These are phyloP conservation scores for Aptenodytes forsteri DNA, from an alignment of 2,113 vertebrate genomes.

Conservation along the genomic window DNA sequence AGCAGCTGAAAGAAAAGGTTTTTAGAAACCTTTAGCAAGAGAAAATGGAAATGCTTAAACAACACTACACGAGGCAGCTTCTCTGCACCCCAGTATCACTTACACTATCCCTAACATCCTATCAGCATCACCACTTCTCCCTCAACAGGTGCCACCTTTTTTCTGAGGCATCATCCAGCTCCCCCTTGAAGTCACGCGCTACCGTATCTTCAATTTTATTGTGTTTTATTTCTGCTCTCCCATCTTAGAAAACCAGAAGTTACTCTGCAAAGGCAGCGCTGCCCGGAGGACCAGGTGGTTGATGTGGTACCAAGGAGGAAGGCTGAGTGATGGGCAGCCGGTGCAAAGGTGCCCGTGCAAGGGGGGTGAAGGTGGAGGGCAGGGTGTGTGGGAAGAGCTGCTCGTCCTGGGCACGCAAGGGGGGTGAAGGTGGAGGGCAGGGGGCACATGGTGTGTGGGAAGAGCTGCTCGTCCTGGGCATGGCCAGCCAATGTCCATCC, in stretches of 20 bases:
- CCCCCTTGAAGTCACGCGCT: not conserved
- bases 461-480: not conserved
- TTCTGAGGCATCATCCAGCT: not conserved
- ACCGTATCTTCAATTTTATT: not conserved
- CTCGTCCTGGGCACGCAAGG: not conserved
- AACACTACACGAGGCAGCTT: not conserved
- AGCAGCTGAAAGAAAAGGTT: not conserved
- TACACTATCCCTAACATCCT: not conserved
- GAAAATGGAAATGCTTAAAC: not conserved
- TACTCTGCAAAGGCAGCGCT: not conserved
- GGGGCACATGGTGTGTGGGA: accelerated
- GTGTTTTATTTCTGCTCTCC: not conserved
- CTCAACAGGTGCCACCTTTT: not conserved
- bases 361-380: not conserved
- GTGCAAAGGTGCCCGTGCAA: not conserved
- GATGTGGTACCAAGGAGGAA: not conserved
- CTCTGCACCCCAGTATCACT: not conserved
- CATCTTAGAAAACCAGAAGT: not conserved
- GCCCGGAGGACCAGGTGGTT: not conserved
- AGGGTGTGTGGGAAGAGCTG: not conserved
- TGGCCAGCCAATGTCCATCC: not conserved
- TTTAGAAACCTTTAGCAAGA: not conserved
- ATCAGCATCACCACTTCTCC: not conserved
- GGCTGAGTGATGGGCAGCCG: not conserved
- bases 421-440: not conserved